These are phyloP conservation scores for Aix galericulata DNA, from an alignment of 2,113 vertebrate genomes.

Conservation along the genomic window DNA sequence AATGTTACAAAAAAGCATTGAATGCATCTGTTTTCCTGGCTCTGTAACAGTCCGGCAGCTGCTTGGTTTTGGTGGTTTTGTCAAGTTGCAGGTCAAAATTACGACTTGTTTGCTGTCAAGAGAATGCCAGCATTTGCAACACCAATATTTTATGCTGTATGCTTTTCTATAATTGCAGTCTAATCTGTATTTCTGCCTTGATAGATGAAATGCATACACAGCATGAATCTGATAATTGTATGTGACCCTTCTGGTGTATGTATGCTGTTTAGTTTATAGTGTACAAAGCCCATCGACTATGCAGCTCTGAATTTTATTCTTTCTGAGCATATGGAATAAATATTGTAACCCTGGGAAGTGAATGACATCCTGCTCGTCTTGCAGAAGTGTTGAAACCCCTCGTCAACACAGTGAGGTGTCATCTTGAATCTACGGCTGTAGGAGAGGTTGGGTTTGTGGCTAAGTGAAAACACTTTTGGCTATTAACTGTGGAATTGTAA, in stretches of 20 bases:
- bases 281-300: neutral
- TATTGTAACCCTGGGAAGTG: neutral
- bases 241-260: neutral
- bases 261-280: neutral
- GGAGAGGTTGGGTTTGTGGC: slow-evolving; percentile 29
- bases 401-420: neutral
- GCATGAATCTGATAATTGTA: neutral
- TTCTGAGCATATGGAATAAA: neutral
- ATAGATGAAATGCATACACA: neutral
- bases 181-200: neutral
- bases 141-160: neutral
- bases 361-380: neutral
- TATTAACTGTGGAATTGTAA: slow-evolving; percentile 9
- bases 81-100: slow-evolving; percentile 41
- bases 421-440: neutral
- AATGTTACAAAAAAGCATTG: slow-evolving; percentile 4
- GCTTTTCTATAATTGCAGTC: neutral
- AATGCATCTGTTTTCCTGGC: slow-evolving; percentile 11
- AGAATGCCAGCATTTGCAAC: neutral
- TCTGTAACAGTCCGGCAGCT: slow-evolving; percentile 34
- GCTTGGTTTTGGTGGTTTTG: slow-evolving; percentile 43
- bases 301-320: neutral
- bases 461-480: slow-evolving; percentile 1
- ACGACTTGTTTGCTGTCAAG: neutral
- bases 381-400: neutral